phyloP scores from a whole-genome alignment of 1,140 invertebrate species.

The Eurosta solidaginis region DNA sequence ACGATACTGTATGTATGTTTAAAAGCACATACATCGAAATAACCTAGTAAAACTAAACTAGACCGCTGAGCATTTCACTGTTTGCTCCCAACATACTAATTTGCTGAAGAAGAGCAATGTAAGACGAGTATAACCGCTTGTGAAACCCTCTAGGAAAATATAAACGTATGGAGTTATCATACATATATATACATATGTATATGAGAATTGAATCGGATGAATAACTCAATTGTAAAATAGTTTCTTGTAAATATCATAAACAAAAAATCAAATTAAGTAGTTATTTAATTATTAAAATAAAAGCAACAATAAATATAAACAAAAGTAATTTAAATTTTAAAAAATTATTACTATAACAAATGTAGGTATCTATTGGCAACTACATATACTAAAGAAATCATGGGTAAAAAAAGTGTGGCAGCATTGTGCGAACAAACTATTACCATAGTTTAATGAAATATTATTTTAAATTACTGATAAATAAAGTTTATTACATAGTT shows the following conservation, averaged over 20 bases:
- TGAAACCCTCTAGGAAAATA: no score
- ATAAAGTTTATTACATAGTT: neutral
- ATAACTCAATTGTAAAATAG: slow-evolving; percentile 33
- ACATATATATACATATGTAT: neutral
- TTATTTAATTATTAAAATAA: slow-evolving; percentile 28
- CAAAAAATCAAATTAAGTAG: slow-evolving; percentile 30
- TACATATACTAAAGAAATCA: neutral
- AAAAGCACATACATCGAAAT: no score
- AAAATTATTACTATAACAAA: neutral
- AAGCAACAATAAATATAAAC: neutral
- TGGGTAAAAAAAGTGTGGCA: neutral
- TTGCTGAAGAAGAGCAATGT: no score
- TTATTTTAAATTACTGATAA: slow-evolving; percentile 39
- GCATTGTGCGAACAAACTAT: slow-evolving; percentile 38
- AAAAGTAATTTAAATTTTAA: neutral
- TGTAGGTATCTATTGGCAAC: neutral
- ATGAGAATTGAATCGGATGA: neutral
- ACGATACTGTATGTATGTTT: no score
- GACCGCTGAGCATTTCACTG: no score
- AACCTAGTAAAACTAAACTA: no score
- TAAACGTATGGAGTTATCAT: no score
- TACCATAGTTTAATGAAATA: slow-evolving; percentile 48
- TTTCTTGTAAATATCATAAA: slow-evolving; percentile 47
- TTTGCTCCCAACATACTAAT: no score
- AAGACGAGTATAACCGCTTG: no score